Base-by-base conservation (phyloP, 2,888 invertebrate genomes). In the Ornithoptera alexandrae region DNA sequence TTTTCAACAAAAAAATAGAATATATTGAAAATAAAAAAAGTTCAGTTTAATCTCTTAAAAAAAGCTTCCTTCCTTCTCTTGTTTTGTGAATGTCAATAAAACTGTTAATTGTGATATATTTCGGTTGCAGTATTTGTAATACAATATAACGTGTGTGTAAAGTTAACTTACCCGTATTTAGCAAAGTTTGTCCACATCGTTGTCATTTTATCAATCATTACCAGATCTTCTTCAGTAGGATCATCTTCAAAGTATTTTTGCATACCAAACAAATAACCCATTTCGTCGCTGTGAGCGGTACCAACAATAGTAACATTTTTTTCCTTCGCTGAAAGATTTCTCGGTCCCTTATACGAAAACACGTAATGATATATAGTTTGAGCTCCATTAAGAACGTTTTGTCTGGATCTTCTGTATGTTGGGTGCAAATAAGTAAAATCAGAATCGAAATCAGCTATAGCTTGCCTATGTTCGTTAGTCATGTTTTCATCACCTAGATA, bases 231-330 rank as follows among this genome's bases (percentile, higher is more conserved):
- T 36, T 62, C 17, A 18, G 71, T 74, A 1, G 76, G 73, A 4
- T 74, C 71, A 1, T 73, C 72, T 10, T 73, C 59, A 24, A 74
- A 63, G 30, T 73, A 75, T 7, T 71, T 68, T 6, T 20, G n/a
- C 36, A 78, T 70, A 62, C 80, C 79, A 72, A 82, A 84, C 46
- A 82, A 69, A 73, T 85, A 86, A 4, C 81, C 79, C 0, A 83
- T 36, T 69, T 86, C 84, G 62, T 84, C 83, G 0, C 77, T 78
- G 66, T 85, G 84, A 0, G 72, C 59, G 1, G 84, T 84, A 0
- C 76, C 77, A 7, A 71, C 74, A 8, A 63, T 69, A 0, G 74
- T 74, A 0, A 75, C 22, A 46, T 77, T 71, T 7, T 30, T 12
- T 58, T 53, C 68, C 4, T 68, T 72, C 66, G 67, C 72, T 0